A percentile compares a stretch with the other conserved stretches of the same genome.
These are phyloP conservation scores for Himalopsyche anomala DNA, from an alignment of 2,888 invertebrate genomes.

Conservation along the genomic window DNA sequence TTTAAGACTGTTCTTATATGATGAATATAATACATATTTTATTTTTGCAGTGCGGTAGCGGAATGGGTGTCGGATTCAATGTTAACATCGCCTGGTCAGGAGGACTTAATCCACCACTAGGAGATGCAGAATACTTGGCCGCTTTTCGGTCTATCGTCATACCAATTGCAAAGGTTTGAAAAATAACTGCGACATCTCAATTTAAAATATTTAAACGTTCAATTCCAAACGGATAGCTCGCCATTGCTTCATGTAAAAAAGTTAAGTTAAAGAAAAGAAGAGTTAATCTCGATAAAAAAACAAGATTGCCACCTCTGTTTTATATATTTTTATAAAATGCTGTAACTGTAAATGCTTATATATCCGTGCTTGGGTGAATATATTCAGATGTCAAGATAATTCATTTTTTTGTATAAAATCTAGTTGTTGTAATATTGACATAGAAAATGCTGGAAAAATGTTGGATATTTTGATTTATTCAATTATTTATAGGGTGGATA, in stretches of 20 bases:
- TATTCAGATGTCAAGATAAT: no score
- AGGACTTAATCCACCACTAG: conserved; percentile 91
- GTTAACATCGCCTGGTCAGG: conserved; percentile 98
- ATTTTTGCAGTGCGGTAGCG: conserved; percentile 84
- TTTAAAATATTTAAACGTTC: no score
- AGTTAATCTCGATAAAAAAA: neutral
- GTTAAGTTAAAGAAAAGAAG: no score
- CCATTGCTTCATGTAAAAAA: neutral
- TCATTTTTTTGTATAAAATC: no score
- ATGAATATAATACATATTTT: neutral
- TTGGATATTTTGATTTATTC: no score
- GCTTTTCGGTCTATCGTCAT: conserved; percentile 96
- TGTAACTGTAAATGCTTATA: no score
- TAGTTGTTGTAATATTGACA: no score
- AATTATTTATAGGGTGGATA: no score
- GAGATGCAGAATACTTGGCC: conserved; percentile 97
- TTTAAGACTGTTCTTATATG: neutral
- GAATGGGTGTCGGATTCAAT: conserved; percentile 93
- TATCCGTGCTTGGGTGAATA: no score
- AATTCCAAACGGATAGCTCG: neutral
- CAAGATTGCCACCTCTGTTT: neutral
- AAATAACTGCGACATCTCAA: no score
- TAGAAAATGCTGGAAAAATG: no score
- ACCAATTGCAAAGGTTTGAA: conserved; percentile 89
- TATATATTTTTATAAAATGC: no score